A percentile compares a stretch with the other conserved stretches of the same genome.
Conservation (phyloP, 1,140 invertebrate genomes). For the Sitodiplosis mosellana region DNA sequence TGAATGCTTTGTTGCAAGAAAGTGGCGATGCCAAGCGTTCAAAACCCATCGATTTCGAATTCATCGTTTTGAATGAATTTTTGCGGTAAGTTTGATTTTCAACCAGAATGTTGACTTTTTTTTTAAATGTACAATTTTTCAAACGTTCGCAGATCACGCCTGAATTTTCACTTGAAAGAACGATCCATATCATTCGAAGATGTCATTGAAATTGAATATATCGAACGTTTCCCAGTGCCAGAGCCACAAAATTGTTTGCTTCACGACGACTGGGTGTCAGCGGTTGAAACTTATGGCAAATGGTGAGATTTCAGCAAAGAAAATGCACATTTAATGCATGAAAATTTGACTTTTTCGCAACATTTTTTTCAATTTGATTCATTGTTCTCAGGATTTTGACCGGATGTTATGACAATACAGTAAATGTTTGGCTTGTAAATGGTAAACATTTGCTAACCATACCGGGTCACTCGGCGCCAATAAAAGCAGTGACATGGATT, state of each 20-base stretch:
- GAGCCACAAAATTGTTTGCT: constrained; percentile 75
- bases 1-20: constrained; percentile 65
- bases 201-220: constrained; percentile 74
- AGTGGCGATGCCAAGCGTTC: constrained; percentile 22
- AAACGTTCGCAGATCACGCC: constrained; percentile 16
- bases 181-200: constrained; percentile 51
- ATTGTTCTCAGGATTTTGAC: constrained; percentile 70
- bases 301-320: constrained; percentile 34
- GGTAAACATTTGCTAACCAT: constrained; percentile 69
- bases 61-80: constrained; percentile 66
- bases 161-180: constrained; percentile 50
- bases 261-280: constrained; percentile 92
- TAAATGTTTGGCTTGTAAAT: constrained; percentile 74
- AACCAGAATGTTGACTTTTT: background rate
- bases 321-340: background rate
- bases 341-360: constrained; percentile 2
- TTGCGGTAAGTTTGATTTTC: constrained; percentile 27
- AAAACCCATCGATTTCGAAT: constrained; percentile 65
- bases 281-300: constrained; percentile 51
- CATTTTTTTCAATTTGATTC: constrained; percentile 8
- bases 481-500: constrained; percentile 80
- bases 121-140: no score
- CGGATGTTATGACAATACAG: constrained; percentile 87
- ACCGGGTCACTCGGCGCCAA: constrained; percentile 65
- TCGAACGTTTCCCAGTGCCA: constrained; percentile 72